These are phyloP conservation scores for Alfaro cultratus DNA, from an alignment of 2,797 vertebrate genomes.

Conservation along the genomic window DNA sequence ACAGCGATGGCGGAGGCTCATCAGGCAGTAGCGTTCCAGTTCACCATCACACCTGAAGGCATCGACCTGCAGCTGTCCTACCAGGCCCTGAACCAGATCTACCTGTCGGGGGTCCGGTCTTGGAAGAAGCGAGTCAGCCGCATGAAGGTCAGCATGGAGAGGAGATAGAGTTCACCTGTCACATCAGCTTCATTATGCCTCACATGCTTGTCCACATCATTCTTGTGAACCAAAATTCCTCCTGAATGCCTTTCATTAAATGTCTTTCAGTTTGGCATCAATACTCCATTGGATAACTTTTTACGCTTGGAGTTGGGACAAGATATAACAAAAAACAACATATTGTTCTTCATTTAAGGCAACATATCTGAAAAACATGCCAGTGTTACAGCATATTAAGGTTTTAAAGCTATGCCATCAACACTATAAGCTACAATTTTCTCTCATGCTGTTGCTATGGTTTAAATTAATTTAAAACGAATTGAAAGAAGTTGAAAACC, in stretches of 20 bases:
- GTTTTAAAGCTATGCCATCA: not conserved
- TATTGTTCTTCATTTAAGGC: not conserved
- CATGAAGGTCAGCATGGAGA: constrained; percentile 69
- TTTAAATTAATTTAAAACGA: not conserved
- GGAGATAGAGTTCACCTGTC: not conserved
- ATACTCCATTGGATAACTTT: not conserved
- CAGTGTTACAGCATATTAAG: not conserved
- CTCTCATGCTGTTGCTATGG: not conserved
- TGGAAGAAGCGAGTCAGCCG: constrained; percentile 84
- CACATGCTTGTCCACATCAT: not conserved
- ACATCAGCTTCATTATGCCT: not conserved
- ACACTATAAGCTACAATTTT: not conserved
- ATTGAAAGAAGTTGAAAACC: not conserved
- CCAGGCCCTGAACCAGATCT: constrained; percentile 83
- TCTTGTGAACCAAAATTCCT: not conserved
- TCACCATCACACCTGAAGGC: constrained; percentile 84
- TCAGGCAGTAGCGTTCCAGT: constrained; percentile 86
- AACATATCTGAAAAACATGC: not conserved
- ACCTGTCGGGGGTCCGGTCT: constrained; percentile 77
- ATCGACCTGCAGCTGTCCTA: constrained; percentile 83
- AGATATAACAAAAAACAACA: not conserved
- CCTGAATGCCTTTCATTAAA: not conserved
- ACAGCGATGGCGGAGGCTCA: constrained; percentile 84
- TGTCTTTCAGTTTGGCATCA: not conserved
- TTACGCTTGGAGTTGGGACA: not conserved